Percentiles rank a stretch among this genome's conserved stretches.
These are phyloP conservation scores for Embidobia sp. DNA, from an alignment of 2,888 invertebrate genomes.

Conservation along the genomic window DNA sequence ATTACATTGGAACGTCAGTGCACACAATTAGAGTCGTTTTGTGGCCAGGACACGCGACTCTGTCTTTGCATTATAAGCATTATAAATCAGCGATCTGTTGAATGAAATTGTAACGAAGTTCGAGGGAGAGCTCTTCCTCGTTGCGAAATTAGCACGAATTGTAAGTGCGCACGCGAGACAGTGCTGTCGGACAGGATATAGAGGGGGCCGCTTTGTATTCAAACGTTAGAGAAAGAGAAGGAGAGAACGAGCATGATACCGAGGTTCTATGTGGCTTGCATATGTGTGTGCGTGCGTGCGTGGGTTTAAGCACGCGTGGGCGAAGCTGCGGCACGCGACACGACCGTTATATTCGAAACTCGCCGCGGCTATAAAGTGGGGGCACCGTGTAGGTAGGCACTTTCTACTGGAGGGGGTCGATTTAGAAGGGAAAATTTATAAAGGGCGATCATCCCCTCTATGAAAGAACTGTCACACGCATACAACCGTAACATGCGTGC, in stretches of 20 bases:
- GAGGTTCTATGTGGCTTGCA: too few relatives aligned
- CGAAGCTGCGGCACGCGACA: slow-evolving; percentile 81
- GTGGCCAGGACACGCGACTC: slow-evolving; percentile 21
- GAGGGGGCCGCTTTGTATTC: slow-evolving; percentile 29
- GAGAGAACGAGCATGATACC: slow-evolving; percentile 44
- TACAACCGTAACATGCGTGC: too few relatives aligned
- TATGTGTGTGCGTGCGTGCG: slow-evolving; percentile 67
- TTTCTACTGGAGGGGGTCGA: too few relatives aligned
- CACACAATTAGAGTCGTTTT: slow-evolving; percentile 19
- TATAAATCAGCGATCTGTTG: slow-evolving; percentile 41
- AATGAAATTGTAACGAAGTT: slow-evolving; percentile 53
- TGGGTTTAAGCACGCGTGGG: slow-evolving; percentile 80
- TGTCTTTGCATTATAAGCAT: slow-evolving; percentile 14
- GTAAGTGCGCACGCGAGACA: slow-evolving; percentile 35
- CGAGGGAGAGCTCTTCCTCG: slow-evolving; percentile 30
- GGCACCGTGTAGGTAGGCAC: too few relatives aligned
- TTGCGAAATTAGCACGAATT: slow-evolving; percentile 57
- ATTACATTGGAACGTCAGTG: slow-evolving; percentile 14
- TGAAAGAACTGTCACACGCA: too few relatives aligned
- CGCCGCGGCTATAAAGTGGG: slow-evolving; percentile 72
- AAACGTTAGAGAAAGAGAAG: slow-evolving; percentile 16
- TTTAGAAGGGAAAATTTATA: too few relatives aligned
- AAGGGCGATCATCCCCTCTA: too few relatives aligned
- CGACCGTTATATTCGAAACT: slow-evolving; percentile 81
- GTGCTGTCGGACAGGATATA: background rate